Evolutionary conservation across 1,140 invertebrate species (phyloP).

Genomic region (Aphis gossypii): DNA sequence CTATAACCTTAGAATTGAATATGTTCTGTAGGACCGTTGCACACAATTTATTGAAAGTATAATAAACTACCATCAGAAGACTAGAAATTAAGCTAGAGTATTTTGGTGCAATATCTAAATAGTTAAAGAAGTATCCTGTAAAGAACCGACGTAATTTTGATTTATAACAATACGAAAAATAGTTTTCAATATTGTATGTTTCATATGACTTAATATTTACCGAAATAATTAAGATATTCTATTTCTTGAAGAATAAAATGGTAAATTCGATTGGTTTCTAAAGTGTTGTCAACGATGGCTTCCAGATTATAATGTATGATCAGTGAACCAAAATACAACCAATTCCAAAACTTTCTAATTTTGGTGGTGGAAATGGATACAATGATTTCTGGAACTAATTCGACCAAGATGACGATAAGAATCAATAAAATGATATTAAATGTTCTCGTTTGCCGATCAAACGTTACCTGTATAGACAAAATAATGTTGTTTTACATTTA

Average conservation of each 20-base stretch:
- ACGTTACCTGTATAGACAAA: neutral
- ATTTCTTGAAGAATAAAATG: neutral
- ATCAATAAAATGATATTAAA: neutral
- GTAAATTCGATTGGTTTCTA: too few species aligned
- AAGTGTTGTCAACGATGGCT: too few species aligned
- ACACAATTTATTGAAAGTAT: slow-evolving; percentile 72
- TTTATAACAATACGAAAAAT: neutral
- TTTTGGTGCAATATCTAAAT: slow-evolving; percentile 96
- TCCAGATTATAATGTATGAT: neutral
- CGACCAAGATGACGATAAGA: neutral
- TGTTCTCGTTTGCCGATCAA: neutral
- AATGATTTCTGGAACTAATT: neutral
- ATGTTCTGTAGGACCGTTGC: too few species aligned
- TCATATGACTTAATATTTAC: neutral
- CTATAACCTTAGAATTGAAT: neutral
- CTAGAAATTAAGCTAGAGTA: slow-evolving; percentile 95
- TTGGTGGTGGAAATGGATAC: neutral
- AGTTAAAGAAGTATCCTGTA: slow-evolving; percentile 97
- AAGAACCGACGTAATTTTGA: neutral
- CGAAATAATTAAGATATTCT: neutral
- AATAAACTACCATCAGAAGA: slow-evolving; percentile 92
- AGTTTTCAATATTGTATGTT: neutral
- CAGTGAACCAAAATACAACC: neutral
- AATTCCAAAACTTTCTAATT: neutral
- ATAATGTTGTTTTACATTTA: neutral